A percentile compares a stretch with the other conserved stretches of the same genome.
Evolutionary conservation across 2,888 invertebrate genomes (phyloP).

Genomic region (Leptothorax acervorum): DNA sequence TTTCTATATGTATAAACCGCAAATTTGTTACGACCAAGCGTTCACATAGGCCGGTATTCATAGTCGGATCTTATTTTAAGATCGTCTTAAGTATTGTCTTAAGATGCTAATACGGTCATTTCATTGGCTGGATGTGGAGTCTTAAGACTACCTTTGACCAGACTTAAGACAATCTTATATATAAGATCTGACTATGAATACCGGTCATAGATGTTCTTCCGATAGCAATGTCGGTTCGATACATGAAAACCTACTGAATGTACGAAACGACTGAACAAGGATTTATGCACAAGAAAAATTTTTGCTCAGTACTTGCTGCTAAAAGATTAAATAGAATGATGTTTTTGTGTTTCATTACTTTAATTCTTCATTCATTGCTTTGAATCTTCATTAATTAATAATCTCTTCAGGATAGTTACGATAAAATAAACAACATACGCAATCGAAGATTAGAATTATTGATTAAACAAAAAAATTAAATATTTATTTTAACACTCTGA

Average conservation of each 20-base stretch:
- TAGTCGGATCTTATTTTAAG: no score
- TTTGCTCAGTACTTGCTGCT: no score
- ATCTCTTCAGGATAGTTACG: neutral
- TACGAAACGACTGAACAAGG: neutral
- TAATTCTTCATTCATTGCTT: no score
- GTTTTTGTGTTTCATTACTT: neutral
- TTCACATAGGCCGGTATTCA: no score
- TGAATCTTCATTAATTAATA: neutral
- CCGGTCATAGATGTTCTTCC: neutral
- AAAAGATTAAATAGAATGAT: neutral
- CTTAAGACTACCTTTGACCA: no score
- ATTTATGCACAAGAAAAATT: neutral
- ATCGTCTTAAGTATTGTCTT: no score
- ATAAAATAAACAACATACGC: neutral
- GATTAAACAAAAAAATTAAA: neutral
- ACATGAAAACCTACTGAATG: neutral
- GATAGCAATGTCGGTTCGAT: slow-evolving; percentile 3
- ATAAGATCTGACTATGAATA: no score
- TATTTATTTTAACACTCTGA: neutral
- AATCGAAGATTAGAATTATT: neutral
- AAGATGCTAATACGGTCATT: no score
- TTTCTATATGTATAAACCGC: neutral
- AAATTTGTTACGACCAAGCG: neutral
- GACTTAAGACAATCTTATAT: no score
- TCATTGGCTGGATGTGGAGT: no score